Conservation (phyloP, 2,797 vertebrate species). For the Coilia nasus region DNA sequence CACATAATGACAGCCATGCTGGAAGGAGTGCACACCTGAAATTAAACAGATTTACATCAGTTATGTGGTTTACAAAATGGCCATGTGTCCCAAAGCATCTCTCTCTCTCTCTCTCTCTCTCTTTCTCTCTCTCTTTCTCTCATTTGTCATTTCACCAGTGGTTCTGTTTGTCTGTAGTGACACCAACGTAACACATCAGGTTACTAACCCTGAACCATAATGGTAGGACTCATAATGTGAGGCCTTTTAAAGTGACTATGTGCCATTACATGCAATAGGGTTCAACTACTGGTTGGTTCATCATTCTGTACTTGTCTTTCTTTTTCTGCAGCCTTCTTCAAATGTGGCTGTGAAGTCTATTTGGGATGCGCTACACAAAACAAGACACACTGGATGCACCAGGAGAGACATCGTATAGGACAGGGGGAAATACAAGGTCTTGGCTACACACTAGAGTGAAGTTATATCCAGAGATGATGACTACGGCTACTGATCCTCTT, state of each 20-base stretch:
- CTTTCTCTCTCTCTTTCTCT: constrained; percentile 32
- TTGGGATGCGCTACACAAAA: background rate
- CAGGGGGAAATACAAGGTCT: background rate
- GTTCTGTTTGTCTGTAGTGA: no score
- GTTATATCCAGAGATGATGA: background rate
- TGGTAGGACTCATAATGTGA: no score
- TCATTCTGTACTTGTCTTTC: background rate
- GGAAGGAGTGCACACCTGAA: background rate
- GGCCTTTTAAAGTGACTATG: no score
- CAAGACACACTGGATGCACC: background rate
- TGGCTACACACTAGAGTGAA: background rate
- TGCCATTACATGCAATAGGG: no score
- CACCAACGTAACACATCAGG: no score
- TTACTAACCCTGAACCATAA: no score
- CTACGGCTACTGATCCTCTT: no score
- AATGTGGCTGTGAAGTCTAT: background rate
- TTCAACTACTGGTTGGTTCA: background rate
- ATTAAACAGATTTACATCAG: background rate
- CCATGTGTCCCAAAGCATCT: background rate
- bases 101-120: background rate
- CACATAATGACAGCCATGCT: background rate
- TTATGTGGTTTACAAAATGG: background rate
- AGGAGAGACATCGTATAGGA: background rate
- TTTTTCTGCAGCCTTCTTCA: background rate
- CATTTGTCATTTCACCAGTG: background rate